These are phyloP conservation scores for Amblyteles armatorius DNA, from an alignment of 2,888 invertebrate species.

Conservation along the genomic window DNA sequence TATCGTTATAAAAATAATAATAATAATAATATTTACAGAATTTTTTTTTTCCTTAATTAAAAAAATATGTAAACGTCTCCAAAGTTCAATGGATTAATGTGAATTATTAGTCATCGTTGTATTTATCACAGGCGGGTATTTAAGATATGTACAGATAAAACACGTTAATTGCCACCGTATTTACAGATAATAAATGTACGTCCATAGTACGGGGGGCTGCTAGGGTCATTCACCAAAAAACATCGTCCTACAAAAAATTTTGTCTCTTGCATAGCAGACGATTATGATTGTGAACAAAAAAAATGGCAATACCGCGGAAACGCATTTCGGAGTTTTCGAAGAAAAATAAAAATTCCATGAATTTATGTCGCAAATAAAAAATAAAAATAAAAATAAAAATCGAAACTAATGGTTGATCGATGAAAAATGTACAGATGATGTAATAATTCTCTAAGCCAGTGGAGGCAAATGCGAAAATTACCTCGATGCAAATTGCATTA, in stretches of 20 bases:
- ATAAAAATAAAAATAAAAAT: background rate
- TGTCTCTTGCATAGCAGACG: constrained; percentile 45
- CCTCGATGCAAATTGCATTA: constrained; percentile 39
- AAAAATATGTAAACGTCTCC: background rate
- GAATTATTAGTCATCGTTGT: constrained; percentile 33
- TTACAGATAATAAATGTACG: constrained; percentile 36
- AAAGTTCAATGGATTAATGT: constrained; percentile 30
- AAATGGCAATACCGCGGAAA: background rate
- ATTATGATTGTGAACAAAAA: constrained; percentile 27
- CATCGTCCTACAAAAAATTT: constrained; percentile 48
- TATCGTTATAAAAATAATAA: too few relatives aligned
- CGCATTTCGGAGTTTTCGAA: background rate
- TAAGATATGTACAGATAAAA: constrained; percentile 41
- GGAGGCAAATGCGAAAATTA: constrained; percentile 12
- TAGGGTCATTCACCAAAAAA: constrained; percentile 45
- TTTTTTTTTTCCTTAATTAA: background rate
- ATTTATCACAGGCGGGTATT: constrained; percentile 20
- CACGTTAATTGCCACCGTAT: constrained; percentile 30
- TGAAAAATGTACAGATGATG: constrained; percentile 46
- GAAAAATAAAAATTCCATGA: background rate
- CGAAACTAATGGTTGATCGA: constrained; percentile 1
- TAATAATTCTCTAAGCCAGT: constrained; percentile 5
- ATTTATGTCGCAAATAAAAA: constrained; percentile 6
- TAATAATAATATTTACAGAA: too few relatives aligned
- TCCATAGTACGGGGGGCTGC: constrained; percentile 20